Base-by-base conservation (phyloP, 2,888 invertebrate genomes). In the Brenthis daphne region DNA sequence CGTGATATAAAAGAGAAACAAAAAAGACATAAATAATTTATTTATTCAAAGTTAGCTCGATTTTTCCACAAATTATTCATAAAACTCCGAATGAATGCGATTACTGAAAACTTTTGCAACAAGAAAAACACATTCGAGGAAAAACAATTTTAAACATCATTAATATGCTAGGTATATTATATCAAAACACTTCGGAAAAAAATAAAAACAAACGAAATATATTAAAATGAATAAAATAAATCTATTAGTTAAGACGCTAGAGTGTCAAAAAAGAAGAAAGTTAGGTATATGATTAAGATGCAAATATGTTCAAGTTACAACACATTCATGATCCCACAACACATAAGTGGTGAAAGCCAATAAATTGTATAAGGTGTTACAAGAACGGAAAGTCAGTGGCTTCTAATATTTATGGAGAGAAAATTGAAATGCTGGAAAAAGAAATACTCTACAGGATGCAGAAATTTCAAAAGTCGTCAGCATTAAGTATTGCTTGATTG, bases 271-370 rank as follows among this genome's bases (percentile, higher is more conserved):
- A 29, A 8, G 37, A 37, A 37, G 37, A 6, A 37, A 37, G 29
- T 29, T 29, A 29, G 29, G 5, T 29, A 29, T 29, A 4, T 37
- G 5, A 6, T 12, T 64, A 11, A 63, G 47, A 60, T 61, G 16
- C 56, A 61, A 65, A 69, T 61, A 61, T 67, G 24, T 56, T 60
- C 57, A 24, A 54, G 56, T 57, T 85, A 81, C 82, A 79, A 82
- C 76, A 83, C 82, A 85, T 86, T 84, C 37, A 8, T 11, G 37
- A 43, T 82, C 82, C 29, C 80, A 55, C 37, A 43, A 43, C 37
- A 74, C 75, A 71, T 66, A 74, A 73, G 65, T 67, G 81, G 91
- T 87, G 90, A 91, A 91, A 90, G 90, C 85, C 83, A 85, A 87
- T 80, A 86, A 86, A 87, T 88, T 81, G 81, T 84, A 82, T 78